Percentiles rank a stretch among this genome's conserved stretches.
phyloP scores from a whole-genome alignment of 2,888 invertebrate genomes.

The Gymnoscelis rufifasciata region DNA sequence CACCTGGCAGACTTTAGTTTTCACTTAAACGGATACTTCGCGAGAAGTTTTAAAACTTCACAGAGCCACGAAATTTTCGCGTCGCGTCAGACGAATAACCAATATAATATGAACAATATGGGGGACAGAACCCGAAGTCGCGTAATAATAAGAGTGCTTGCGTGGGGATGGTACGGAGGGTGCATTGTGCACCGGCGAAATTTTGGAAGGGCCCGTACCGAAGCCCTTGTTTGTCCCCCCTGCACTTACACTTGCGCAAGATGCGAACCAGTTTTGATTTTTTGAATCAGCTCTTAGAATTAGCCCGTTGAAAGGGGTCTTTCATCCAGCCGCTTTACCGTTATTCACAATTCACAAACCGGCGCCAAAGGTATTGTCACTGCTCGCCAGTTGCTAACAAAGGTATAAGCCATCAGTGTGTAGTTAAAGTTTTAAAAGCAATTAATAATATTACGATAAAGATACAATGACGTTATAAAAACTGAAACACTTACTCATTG shows the following conservation, averaged over 20 bases:
- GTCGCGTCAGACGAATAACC: slow-evolving; percentile 69
- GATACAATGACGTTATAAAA: too few relatives aligned
- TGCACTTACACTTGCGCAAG: slow-evolving; percentile 78
- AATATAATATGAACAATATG: slow-evolving; percentile 76
- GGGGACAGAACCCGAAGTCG: slow-evolving; percentile 72
- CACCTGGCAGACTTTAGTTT: slow-evolving; percentile 24
- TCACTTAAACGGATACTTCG: slow-evolving; percentile 21
- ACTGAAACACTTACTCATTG: too few relatives aligned
- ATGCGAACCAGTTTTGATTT: slow-evolving; percentile 77
- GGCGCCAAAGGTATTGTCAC: slow-evolving; percentile 33
- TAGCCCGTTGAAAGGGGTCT: slow-evolving; percentile 56
- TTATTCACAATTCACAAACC: slow-evolving; percentile 40
- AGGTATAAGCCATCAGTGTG: slow-evolving; percentile 9
- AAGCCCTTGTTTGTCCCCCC: slow-evolving; percentile 73
- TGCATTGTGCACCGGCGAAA: slow-evolving; percentile 78
- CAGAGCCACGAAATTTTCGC: slow-evolving; percentile 47
- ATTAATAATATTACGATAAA: too few relatives aligned
- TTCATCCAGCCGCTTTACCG: slow-evolving; percentile 45
- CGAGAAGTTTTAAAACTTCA: slow-evolving; percentile 33
- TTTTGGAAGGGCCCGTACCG: slow-evolving; percentile 73
- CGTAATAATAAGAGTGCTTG: slow-evolving; percentile 76
- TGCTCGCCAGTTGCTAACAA: slow-evolving; percentile 12
- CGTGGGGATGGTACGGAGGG: slow-evolving; percentile 78
- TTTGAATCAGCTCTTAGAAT: slow-evolving; percentile 60
- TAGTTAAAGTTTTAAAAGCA: too few relatives aligned